Evolutionary conservation across 2,797 vertebrate species (phyloP).

Genomic region (Cyprinella venusta): DNA sequence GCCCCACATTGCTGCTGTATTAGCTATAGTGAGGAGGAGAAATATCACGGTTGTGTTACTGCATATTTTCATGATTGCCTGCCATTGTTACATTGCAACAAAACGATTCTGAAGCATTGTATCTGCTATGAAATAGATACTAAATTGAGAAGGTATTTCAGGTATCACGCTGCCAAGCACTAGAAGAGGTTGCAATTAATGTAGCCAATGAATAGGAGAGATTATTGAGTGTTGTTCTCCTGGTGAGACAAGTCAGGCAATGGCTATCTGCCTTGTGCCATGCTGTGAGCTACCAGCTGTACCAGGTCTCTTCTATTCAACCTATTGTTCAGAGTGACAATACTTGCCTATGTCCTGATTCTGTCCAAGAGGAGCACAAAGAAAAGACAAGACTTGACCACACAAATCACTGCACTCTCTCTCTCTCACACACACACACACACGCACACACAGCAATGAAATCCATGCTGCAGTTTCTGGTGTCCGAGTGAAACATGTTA

Average conservation of each 20-base stretch:
- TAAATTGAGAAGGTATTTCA: background rate
- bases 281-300: slow-evolving; percentile 56
- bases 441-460: slow-evolving; percentile 26
- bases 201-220: slow-evolving; percentile 34
- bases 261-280: slow-evolving; percentile 45
- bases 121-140: slow-evolving; percentile 12
- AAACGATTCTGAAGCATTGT: slow-evolving; percentile 13
- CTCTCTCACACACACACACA: background rate
- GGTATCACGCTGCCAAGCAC: slow-evolving; percentile 9
- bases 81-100: slow-evolving; percentile 26
- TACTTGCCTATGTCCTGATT: slow-evolving; percentile 48
- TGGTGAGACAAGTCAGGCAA: slow-evolving; percentile 34
- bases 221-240: slow-evolving; percentile 28
- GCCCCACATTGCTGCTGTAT: slow-evolving; percentile 10
- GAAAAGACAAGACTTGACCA: slow-evolving; percentile 38
- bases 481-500: slow-evolving; percentile 10
- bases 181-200: slow-evolving; percentile 31
- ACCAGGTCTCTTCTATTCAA: slow-evolving; percentile 55
- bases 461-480: slow-evolving; percentile 32
- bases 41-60: background rate
- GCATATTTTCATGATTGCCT: slow-evolving; percentile 17
- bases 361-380: slow-evolving; percentile 33
- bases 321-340: slow-evolving; percentile 37
- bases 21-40: slow-evolving; percentile 2
- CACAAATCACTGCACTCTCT: slow-evolving; percentile 29